These are phyloP conservation scores for Cottus gobio DNA, from an alignment of 2,113 vertebrate species.

Conservation along the genomic window DNA sequence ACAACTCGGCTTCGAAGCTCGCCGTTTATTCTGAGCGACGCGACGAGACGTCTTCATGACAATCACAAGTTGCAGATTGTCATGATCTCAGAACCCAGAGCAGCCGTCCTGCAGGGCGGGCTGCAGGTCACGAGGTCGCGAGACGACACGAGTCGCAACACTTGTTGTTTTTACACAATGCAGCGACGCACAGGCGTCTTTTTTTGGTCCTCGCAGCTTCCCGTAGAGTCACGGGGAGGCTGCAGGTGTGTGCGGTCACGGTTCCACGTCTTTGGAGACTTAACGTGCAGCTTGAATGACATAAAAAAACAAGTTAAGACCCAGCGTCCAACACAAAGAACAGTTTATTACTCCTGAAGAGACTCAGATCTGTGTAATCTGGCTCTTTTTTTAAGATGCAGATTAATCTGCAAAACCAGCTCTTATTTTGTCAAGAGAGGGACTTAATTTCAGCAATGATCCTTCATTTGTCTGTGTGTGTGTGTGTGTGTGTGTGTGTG, in stretches of 20 bases:
- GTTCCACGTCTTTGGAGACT: not conserved
- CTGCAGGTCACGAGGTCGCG: not conserved
- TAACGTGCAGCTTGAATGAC: not conserved
- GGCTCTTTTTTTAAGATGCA: not conserved
- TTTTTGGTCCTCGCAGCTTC: not conserved
- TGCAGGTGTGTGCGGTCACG: too few relatives aligned
- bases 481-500: not conserved
- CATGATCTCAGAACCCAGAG: too few relatives aligned
- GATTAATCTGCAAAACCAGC: conserved; percentile 1
- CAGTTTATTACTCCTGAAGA: not conserved
- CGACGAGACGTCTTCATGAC: not conserved
- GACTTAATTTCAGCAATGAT: not conserved
- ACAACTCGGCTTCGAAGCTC: not conserved
- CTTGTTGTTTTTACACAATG: too few relatives aligned
- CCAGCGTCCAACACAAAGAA: not conserved
- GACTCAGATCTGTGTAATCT: not conserved
- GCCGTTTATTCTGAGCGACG: not conserved
- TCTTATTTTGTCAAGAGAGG: conserved; percentile 9
- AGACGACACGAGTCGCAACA: too few relatives aligned
- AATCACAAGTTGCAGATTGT: not conserved
- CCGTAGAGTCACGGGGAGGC: not conserved
- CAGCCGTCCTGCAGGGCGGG: not conserved
- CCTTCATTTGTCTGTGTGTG: conserved; percentile 35
- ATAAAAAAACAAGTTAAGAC: not conserved
- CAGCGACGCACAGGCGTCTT: too few relatives aligned